Base-by-base conservation (phyloP, 2,113 vertebrate species). In the Rhinopomastus cyanomelas region DNA sequence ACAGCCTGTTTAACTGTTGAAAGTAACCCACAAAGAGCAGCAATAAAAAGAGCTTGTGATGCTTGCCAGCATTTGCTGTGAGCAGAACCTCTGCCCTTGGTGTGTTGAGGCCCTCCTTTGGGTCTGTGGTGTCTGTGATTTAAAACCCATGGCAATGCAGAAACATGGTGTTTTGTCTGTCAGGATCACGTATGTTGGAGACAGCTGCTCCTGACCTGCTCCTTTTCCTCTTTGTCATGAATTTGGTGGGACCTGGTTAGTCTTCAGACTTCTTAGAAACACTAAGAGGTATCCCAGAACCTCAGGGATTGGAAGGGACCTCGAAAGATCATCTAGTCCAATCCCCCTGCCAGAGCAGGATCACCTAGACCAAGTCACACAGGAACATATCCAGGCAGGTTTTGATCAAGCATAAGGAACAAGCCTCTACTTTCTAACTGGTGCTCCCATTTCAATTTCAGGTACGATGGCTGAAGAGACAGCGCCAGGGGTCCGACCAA, bases 401-500 rank as follows among this genome's bases (percentile, higher is more conserved):
- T 77, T 92, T 71, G 55, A 56, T 48, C 6, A 34, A 57, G 59
- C 36, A 17, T 0, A 1, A 57, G 52, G 55, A 69, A 11, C 11
- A 76, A 65, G 20, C 9, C 74, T 46, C 57, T 42, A 3, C 51
- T 74, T 67, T 49, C 53, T 93, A 73, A 89, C 49, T 1, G 1
- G 5, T 1, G 2, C 15, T 89, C 10, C 30, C 46, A 3, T 56
- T 93, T 52, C 39, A 29, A 2, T 79, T 87, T 29, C 87, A 97
- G 96, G 97, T 60, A 97, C 96, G 1, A 97, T 97, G 96, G 94
- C 95, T 30, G 96, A 97, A 80, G 95, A 94, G 68, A 94, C 68
- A 1, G 74, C 81, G 5, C 95, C 89, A 0, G 96, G 95, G 5
- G 95, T 96, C 37, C 93, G 97, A 88, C 96, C 97, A 2, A 96